Evolutionary conservation across 2,888 invertebrate genomes (phyloP).

Genomic region (Cephus pygmeus): DNA sequence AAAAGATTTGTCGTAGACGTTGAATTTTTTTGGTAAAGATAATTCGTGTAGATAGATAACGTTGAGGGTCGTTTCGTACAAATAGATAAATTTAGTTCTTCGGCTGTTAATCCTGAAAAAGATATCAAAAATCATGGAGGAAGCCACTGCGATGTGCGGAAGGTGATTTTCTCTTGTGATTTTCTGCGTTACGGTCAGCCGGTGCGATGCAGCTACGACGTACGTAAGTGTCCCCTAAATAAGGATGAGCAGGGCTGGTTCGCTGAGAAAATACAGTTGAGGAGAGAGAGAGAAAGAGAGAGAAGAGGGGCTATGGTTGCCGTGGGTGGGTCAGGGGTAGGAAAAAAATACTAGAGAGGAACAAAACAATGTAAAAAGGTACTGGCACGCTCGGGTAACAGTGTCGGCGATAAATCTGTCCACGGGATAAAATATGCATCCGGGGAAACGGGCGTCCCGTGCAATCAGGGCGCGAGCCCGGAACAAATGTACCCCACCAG

Average conservation of each 20-base stretch:
- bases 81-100: too few species aligned
- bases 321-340: not conserved
- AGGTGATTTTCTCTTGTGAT: not conserved
- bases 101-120: too few species aligned
- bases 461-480: constrained; percentile 56
- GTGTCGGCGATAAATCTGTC: constrained; percentile 59
- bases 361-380: constrained; percentile 17
- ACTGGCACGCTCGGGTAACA: constrained; percentile 46
- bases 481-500: constrained; percentile 54
- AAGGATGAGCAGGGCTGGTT: not conserved
- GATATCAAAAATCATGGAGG: too few species aligned
- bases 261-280: not conserved
- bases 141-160: too few species aligned
- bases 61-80: too few species aligned
- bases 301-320: not conserved
- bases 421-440: constrained; percentile 57
- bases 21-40: not conserved
- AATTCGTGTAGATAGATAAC: not conserved
- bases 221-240: not conserved
- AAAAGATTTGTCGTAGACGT: not conserved
- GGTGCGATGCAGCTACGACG: not conserved
- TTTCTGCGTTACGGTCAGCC: not conserved
- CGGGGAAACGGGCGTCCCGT: constrained; percentile 39
- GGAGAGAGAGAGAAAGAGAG: not conserved
- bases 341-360: not conserved